Evolutionary conservation across 2,113 vertebrate species (phyloP), one percentile per base, ranked within the genome.

Genomic region (Sturnira hondurensis): DNA sequence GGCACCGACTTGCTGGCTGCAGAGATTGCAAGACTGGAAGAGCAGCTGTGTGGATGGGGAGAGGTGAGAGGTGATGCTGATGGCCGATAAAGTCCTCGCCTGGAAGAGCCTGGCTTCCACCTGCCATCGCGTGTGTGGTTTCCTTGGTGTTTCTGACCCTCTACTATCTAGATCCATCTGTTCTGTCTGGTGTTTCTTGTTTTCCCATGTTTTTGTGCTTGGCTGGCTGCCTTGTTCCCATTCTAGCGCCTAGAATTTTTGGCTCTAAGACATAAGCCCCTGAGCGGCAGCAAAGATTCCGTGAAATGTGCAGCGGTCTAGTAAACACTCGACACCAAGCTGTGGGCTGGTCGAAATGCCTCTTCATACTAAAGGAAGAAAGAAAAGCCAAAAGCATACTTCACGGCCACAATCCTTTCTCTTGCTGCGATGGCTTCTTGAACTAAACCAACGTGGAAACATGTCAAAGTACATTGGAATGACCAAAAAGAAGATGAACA

Each of bases 251-350:
- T 86, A 98, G 99, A 85, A 99, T 99, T 97, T 99, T 99, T 94
- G 99, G 99, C 95, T 99, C 99, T 97, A 99, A 99, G 97, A 99
- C 99, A 98, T 99, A 99, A 99, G 99, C 99, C 83, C 99, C 99
- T 0, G 99, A 99, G 95, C 99, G 99, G 97, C 99, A 99, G 98
- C 99, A 99, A 74, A 99, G 99, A 63, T 99, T 99, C 97, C 99
- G 99, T 67, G 99, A 99, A 98, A 99, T 99, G 86, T 99, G 99
- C 76, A 98, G 98, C 56, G 99, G 99, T 97, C 94, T 99, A 96
- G 99, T 99, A 71, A 99, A 99, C 92, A 99, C 98, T 0, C 99
- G 99, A 86, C 99, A 99, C 33, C 98, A 99, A 3, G 92, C 99
- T 17, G 96, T 99, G 68, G 99, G 99, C 96, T 99, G 99, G 99